Evolutionary conservation across 1,140 invertebrate genomes (phyloP).

Genomic region (Drosophila navojoa): DNA sequence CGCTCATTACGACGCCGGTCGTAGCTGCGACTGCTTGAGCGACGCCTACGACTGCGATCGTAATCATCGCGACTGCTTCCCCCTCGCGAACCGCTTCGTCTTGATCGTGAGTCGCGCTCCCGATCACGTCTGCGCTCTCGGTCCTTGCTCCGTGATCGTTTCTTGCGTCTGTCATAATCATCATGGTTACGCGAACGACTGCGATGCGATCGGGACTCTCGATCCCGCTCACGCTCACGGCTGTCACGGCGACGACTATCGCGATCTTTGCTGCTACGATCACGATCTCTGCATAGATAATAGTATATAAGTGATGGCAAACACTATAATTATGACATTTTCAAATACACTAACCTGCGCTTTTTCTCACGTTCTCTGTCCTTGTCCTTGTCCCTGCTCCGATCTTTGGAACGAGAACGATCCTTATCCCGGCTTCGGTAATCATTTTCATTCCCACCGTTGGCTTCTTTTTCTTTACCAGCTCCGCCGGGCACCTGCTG

Average conservation of each 20-base stretch:
- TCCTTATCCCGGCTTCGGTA: constrained; percentile 60
- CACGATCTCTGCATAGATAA: constrained; percentile 52
- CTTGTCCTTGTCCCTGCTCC: constrained; percentile 84
- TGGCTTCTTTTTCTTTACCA: constrained; percentile 53
- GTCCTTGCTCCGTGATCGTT: constrained; percentile 75
- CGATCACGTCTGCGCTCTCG: constrained; percentile 77
- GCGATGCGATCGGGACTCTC: constrained; percentile 78
- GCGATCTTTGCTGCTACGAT: constrained; percentile 59
- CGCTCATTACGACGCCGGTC: constrained; percentile 83
- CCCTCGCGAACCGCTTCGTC: constrained; percentile 61
- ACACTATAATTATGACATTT: background rate
- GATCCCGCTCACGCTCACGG: constrained; percentile 73
- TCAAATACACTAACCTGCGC: constrained; percentile 40
- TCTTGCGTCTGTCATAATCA: constrained; percentile 61
- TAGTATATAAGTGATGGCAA: background rate
- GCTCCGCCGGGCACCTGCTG: constrained; percentile 10
- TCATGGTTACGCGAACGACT: constrained; percentile 85
- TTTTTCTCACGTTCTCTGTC: constrained; percentile 85
- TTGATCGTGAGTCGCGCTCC: constrained; percentile 63
- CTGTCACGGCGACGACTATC: constrained; percentile 84
- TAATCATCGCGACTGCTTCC: constrained; percentile 53
- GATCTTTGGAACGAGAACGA: constrained; percentile 71
- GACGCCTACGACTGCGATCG: constrained; percentile 52
- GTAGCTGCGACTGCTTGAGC: constrained; percentile 65
- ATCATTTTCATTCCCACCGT: constrained; percentile 42